phyloP scores from a whole-genome alignment of 2,888 invertebrate species.

The Coelopa pilipes region DNA sequence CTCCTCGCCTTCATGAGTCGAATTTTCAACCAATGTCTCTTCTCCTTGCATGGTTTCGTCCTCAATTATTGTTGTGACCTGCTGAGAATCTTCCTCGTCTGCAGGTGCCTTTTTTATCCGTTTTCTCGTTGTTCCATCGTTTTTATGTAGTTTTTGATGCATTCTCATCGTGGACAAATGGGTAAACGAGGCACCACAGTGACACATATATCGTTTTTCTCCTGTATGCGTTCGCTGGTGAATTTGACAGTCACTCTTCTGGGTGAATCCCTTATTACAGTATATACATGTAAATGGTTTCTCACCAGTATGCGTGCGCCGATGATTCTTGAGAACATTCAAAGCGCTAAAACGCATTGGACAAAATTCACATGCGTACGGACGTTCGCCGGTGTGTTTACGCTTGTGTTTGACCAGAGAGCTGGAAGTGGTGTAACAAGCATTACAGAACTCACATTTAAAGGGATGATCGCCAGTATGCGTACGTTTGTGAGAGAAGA shows the following conservation, averaged over 20 bases:
- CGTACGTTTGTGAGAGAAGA: conserved; percentile 70
- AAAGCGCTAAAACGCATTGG: conserved; percentile 71
- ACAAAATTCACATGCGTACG: conserved; percentile 72
- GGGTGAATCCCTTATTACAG: conserved; percentile 71
- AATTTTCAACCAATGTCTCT: conserved; percentile 15
- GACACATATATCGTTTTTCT: conserved; percentile 56
- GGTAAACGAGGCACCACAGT: conserved; percentile 69
- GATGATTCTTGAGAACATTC: conserved; percentile 71
- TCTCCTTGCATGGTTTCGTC: conserved; percentile 10
- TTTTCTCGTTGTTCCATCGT: conserved; percentile 7
- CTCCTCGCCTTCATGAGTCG: conserved; percentile 38
- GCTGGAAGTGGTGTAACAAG: conserved; percentile 72
- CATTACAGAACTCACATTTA: conserved; percentile 70
- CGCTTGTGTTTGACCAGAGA: conserved; percentile 71
- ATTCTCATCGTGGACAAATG: conserved; percentile 69
- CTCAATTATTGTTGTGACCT: background rate
- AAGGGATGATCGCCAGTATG: conserved; percentile 74
- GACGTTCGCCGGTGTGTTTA: conserved; percentile 72
- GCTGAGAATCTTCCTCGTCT: background rate
- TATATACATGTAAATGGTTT: conserved; percentile 69
- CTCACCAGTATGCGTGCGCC: conserved; percentile 72
- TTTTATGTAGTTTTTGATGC: conserved; percentile 68
- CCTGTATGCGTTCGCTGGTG: conserved; percentile 72
- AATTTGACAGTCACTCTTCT: conserved; percentile 70
- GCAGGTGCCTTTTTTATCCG: background rate